phyloP scores from a whole-genome alignment of 2,113 vertebrate species.

The Spilogale gracilis region DNA sequence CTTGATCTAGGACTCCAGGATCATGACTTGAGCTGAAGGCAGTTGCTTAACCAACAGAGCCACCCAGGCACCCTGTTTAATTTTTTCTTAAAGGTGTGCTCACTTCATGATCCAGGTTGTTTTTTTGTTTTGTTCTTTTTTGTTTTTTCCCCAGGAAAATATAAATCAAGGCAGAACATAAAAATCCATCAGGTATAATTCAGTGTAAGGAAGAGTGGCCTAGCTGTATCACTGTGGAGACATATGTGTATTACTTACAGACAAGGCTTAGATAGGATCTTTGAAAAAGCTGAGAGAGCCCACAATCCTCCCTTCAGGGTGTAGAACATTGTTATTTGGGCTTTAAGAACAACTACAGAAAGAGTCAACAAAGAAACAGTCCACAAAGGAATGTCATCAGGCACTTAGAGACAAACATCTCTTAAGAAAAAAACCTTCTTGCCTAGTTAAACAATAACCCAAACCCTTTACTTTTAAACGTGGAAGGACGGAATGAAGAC shows the following conservation, averaged over 20 bases:
- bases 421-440: not conserved
- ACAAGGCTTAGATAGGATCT: not conserved
- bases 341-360: not conserved
- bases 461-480: conserved; percentile 26
- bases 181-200: not conserved
- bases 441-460: not conserved
- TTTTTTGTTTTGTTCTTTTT: not conserved
- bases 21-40: too few species aligned
- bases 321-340: not conserved
- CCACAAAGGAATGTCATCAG: not conserved
- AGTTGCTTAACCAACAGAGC: too few species aligned
- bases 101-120: not conserved
- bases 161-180: not conserved
- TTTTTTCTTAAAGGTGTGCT: not conserved
- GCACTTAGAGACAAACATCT: not conserved
- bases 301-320: not conserved
- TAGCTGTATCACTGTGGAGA: not conserved
- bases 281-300: not conserved
- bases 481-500: conserved; percentile 18
- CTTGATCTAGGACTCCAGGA: too few species aligned
- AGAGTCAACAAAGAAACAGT: not conserved
- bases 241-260: not conserved
- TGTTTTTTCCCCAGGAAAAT: not conserved
- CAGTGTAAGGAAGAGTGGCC: not conserved
- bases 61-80: not conserved